Percentiles rank a stretch among this genome's conserved stretches.
phyloP scores from a whole-genome alignment of 1,140 invertebrate species.

The Chironomus tepperi region DNA sequence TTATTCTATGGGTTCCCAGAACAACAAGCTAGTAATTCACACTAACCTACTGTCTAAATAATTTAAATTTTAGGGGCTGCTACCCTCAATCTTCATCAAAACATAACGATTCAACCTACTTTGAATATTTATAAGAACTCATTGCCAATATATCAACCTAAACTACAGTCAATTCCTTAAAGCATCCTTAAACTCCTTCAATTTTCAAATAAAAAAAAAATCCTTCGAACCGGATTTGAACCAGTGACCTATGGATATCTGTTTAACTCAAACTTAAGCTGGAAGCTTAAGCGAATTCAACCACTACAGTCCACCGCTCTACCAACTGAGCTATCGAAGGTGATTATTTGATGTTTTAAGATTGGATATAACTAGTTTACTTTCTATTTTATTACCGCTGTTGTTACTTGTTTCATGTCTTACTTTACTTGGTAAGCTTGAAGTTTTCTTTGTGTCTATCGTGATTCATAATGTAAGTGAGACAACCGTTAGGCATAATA shows the following conservation, averaged over 20 bases:
- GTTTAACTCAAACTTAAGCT: background rate
- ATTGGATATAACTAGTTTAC: background rate
- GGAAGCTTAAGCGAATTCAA: background rate
- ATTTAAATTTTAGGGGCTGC: too few species aligned
- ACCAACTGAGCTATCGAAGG: constrained; percentile 81
- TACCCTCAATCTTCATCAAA: too few species aligned
- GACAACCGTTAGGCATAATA: background rate
- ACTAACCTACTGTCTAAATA: too few species aligned
- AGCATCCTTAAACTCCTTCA: background rate
- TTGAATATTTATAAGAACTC: too few species aligned
- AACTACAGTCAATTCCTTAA: too few species aligned
- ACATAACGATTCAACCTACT: too few species aligned
- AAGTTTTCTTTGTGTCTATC: background rate
- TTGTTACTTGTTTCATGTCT: too few species aligned
- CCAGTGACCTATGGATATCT: constrained; percentile 57
- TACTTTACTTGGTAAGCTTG: background rate
- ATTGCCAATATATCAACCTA: too few species aligned
- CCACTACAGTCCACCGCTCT: constrained; percentile 78
- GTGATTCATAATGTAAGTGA: background rate
- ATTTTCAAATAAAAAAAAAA: background rate
- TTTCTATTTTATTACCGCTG: background rate
- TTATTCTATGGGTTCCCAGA: too few species aligned
- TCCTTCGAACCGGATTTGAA: constrained; percentile 61
- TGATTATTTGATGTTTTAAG: constrained; percentile 26
- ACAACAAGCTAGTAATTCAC: too few species aligned